phyloP scores from a whole-genome alignment of 2,797 vertebrate species.

The Calcarius lapponicus region DNA sequence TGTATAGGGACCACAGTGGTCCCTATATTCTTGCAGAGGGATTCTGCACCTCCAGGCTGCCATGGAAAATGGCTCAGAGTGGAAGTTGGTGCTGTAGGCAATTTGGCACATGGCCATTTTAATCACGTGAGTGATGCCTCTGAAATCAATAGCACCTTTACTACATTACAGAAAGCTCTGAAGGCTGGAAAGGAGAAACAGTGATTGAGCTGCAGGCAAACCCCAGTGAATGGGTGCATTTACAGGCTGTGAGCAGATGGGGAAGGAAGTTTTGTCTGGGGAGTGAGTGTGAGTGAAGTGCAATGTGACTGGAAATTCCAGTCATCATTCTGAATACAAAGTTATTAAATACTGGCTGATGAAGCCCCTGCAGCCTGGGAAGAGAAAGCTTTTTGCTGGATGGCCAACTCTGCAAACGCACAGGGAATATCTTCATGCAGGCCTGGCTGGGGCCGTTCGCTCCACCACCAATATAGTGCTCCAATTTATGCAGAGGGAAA shows the following conservation, averaged over 20 bases:
- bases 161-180: not conserved
- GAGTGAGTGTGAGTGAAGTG: not conserved
- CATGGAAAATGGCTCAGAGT: not conserved
- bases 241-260: not conserved
- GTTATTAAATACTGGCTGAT: not conserved
- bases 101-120: not conserved
- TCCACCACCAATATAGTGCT: not conserved
- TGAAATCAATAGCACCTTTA: not conserved
- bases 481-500: not conserved
- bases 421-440: not conserved
- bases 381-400: not conserved
- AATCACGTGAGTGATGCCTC: not conserved
- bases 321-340: not conserved
- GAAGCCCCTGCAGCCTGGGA: not conserved
- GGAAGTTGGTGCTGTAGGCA: not conserved
- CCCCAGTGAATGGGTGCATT: rapidly evolving
- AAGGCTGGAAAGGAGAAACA: not conserved
- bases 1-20: too few relatives aligned
- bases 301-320: not conserved
- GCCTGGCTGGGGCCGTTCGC: not conserved
- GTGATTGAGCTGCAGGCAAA: not conserved
- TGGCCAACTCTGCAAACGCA: not conserved
- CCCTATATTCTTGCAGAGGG: not conserved
- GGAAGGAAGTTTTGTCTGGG: not conserved
- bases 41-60: not conserved